Evolutionary conservation across 2,888 invertebrate genomes (phyloP), one percentile per base, ranked within the genome.

Genomic region (Hemithea aestivaria): DNA sequence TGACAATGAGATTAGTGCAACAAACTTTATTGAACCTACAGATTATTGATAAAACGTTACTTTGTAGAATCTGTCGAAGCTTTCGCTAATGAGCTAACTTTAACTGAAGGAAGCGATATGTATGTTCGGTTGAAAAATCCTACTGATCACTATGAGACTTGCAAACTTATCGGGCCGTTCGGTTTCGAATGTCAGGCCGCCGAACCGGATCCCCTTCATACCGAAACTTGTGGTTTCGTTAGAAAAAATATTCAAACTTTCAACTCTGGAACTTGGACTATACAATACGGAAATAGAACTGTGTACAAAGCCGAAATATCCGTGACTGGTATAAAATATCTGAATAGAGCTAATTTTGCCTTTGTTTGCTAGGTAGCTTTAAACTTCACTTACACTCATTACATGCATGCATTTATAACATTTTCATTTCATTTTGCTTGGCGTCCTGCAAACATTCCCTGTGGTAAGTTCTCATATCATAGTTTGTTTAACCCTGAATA

Each of bases 241-340:
- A 56, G 76, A 1, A 59, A 35, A 12, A 51, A 58, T 25, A 57
- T 75, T 1, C 48, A 41, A 6, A 27, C 24, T 7, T 33, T 16
- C 5, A 61, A 73, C 10, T 48, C 35, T 36, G 83, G 84, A 31
- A 36, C 31, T 8, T 84, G 82, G 81, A 45, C 56, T 22, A 80
- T 84, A 29, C 46, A 52, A 1, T 79, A 67, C 42, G 81, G 76
- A 41, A 46, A 53, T n/a, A 51, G 34, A 39, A 68, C 71, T 1
- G 48, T 50, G 20, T 70, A 73, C 39, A 66, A 48, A 55, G 76
- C 76, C 1, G 37, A 45, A 8, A 55, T 74, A 37, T 23, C 37
- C 29, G 69, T 81, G 10, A 48, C 53, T 45, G 75, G 77, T 81
- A 72, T 4, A 16, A 5, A 16, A 16, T 16, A 2, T 2, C 16